phyloP scores from a whole-genome alignment of 2,888 invertebrate genomes.

The Sicus ferrugineus region DNA sequence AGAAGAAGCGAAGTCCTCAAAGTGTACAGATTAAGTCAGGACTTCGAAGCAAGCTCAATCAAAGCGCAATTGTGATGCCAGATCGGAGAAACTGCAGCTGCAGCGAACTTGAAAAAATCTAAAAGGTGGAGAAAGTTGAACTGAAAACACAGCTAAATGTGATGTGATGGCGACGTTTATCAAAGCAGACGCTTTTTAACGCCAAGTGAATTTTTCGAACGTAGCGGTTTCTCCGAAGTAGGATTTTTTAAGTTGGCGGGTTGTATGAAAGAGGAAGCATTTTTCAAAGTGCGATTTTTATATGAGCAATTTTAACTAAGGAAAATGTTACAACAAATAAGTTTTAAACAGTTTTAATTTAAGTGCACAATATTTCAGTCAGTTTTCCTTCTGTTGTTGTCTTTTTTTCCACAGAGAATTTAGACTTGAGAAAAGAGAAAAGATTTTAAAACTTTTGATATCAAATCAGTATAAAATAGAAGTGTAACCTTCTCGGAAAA shows the following conservation, averaged over 20 bases:
- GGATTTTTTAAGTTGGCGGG: background rate
- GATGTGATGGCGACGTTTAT: slow-evolving; percentile 4
- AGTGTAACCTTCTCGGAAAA: too few species aligned
- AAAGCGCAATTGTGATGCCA: slow-evolving; percentile 63
- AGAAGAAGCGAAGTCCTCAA: background rate
- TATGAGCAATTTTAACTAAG: background rate
- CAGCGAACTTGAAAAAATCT: slow-evolving; percentile 31
- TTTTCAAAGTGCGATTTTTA: background rate
- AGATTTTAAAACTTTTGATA: too few species aligned
- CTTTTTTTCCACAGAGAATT: slow-evolving; percentile 2
- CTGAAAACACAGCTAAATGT: slow-evolving; percentile 26
- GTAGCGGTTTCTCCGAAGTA: background rate
- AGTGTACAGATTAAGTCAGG: slow-evolving; percentile 31
- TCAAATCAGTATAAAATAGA: too few species aligned
- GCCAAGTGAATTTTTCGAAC: background rate
- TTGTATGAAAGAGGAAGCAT: background rate
- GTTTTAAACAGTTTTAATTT: background rate
- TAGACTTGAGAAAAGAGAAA: background rate
- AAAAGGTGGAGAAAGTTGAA: slow-evolving; percentile 33
- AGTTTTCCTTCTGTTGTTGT: background rate
- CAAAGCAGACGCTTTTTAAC: background rate
- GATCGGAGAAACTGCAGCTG: slow-evolving; percentile 38
- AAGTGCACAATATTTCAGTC: background rate
- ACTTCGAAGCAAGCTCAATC: slow-evolving; percentile 55
- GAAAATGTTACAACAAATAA: too few species aligned